A percentile compares a stretch with the other conserved stretches of the same genome.
Conservation (phyloP, 2,888 invertebrate genomes). For the Heliconius charithonia region DNA sequence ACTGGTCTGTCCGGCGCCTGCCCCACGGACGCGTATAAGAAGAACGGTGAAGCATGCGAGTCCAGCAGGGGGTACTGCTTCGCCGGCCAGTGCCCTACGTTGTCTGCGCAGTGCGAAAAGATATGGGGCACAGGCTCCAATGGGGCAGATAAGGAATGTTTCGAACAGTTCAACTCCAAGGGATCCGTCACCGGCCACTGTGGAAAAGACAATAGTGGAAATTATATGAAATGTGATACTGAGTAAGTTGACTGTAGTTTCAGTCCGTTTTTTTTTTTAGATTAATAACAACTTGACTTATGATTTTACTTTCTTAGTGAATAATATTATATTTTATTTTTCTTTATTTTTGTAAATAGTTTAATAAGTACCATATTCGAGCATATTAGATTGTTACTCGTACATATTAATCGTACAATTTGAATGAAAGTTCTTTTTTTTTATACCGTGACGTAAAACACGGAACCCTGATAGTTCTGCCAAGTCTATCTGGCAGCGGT, state of each 20-base stretch:
- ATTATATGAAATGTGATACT: slow-evolving; percentile 92
- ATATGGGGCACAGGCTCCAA: slow-evolving; percentile 96
- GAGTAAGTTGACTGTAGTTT: slow-evolving; percentile 85
- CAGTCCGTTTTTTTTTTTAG: too few relatives aligned
- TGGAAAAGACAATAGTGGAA: slow-evolving; percentile 90
- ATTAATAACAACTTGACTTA: too few relatives aligned
- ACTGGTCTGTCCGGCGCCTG: slow-evolving; percentile 95
- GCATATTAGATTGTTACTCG: too few relatives aligned
- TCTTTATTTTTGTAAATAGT: too few relatives aligned
- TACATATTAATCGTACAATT: too few relatives aligned
- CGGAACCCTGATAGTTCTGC: not conserved
- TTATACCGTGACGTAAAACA: not conserved
- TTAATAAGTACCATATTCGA: too few relatives aligned
- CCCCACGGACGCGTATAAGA: slow-evolving; percentile 94
- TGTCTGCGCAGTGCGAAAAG: slow-evolving; percentile 93
- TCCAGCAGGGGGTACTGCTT: slow-evolving; percentile 92
- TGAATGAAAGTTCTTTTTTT: not conserved
- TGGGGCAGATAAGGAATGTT: slow-evolving; percentile 94
- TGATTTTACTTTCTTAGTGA: too few relatives aligned
- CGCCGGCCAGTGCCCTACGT: slow-evolving; percentile 95
- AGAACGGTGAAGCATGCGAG: slow-evolving; percentile 95
- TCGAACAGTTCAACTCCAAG: slow-evolving; percentile 97
- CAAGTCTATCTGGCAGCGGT: slow-evolving; percentile 10
- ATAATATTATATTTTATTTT: too few relatives aligned
- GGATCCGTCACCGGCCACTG: slow-evolving; percentile 98